Evolutionary conservation across 2,888 invertebrate species (phyloP).

Genomic region (Nomada lathburiana): DNA sequence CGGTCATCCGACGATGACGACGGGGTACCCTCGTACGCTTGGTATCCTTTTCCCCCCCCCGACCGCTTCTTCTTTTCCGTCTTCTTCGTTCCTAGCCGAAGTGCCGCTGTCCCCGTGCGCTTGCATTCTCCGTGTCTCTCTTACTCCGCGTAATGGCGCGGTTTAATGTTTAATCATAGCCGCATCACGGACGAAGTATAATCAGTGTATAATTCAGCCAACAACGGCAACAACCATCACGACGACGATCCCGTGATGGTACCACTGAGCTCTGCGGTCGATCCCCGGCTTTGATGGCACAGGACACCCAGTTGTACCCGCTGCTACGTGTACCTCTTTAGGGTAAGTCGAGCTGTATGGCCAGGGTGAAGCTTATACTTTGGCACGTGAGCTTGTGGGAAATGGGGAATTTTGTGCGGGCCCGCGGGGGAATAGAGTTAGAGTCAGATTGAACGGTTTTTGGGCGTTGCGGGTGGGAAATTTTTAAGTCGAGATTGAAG

Average conservation of each 20-base stretch:
- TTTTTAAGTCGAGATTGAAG: background rate
- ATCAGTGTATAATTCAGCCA: conserved; percentile 84
- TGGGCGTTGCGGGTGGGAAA: background rate
- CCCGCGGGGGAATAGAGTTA: background rate
- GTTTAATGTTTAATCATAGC: conserved; percentile 84
- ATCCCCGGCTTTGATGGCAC: conserved; percentile 40
- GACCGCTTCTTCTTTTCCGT: background rate
- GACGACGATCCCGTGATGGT: conserved; percentile 49
- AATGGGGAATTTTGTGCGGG: background rate
- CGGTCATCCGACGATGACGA: conserved; percentile 75
- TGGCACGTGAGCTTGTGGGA: background rate
- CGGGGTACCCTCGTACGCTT: conserved; percentile 25
- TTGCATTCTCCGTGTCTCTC: conserved; percentile 44
- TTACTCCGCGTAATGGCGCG: conserved; percentile 80
- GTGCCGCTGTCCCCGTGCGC: conserved; percentile 56
- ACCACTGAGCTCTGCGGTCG: conserved; percentile 74
- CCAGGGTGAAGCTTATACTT: background rate
- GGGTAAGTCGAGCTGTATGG: conserved; percentile 32
- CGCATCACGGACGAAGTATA: conserved; percentile 80
- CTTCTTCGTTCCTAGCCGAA: conserved; percentile 30
- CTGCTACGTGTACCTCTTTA: conserved; percentile 79
- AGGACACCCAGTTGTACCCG: conserved; percentile 57
- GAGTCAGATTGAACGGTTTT: background rate
- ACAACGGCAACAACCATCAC: conserved; percentile 79
- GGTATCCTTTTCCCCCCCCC: conserved; percentile 27